A percentile compares a stretch with the other conserved stretches of the same genome.
Evolutionary conservation across 2,888 invertebrate species (phyloP).

Genomic region (Thymelicus lineola): DNA sequence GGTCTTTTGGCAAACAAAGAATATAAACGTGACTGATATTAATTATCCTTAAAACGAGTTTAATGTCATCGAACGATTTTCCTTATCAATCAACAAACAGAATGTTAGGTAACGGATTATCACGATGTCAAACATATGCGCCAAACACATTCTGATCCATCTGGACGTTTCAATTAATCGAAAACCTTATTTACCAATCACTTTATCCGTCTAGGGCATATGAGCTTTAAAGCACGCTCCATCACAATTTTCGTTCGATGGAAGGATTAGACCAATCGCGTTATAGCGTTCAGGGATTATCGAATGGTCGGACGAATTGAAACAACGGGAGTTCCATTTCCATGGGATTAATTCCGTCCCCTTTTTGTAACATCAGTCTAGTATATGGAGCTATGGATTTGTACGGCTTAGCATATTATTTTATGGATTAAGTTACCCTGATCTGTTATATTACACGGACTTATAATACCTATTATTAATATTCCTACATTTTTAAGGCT

Average conservation of each 20-base stretch:
- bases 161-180: slow-evolving; percentile 18
- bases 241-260: slow-evolving; percentile 35
- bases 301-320: slow-evolving; percentile 53
- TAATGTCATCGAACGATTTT: no score
- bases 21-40: no score
- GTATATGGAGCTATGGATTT: slow-evolving; percentile 32
- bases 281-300: slow-evolving; percentile 52
- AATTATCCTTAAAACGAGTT: no score
- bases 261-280: slow-evolving; percentile 53
- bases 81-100: no score
- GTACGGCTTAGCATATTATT: slow-evolving; percentile 37
- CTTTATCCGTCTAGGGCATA: slow-evolving; percentile 12
- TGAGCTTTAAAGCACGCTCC: slow-evolving; percentile 29
- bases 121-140: neutral
- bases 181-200: slow-evolving; percentile 21
- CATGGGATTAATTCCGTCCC: slow-evolving; percentile 55
- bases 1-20: no score
- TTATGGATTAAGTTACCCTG: slow-evolving; percentile 27
- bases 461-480: slow-evolving; percentile 8
- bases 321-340: slow-evolving; percentile 56
- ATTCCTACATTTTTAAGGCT: neutral
- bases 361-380: slow-evolving; percentile 34
- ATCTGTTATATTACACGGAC: slow-evolving; percentile 7
- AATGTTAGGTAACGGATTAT: no score
- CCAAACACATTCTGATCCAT: neutral